Base-by-base conservation (phyloP, 2,113 vertebrate genomes). In the Takifugu bimaculatus region DNA sequence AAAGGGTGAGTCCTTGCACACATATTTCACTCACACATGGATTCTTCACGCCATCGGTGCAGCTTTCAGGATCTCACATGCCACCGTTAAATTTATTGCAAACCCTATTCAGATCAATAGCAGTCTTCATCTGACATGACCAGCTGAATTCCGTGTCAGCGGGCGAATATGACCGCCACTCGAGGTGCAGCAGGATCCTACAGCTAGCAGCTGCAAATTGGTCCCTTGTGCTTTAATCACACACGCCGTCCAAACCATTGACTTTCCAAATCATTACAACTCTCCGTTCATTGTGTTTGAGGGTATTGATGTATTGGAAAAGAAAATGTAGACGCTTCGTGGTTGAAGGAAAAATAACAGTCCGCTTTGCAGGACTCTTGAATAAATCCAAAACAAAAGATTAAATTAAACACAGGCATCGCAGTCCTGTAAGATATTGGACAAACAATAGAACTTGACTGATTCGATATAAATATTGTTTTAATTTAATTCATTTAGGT, bases 401-500 rank as follows among this genome's bases (percentile, higher is more conserved):
- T 72, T 69, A 75, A 84, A 88, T 84, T 81, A 77, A 72, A 75
- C 63, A 69, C 52, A 76, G 65, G 65, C 59, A 49, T 60, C 62
- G 65, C 29, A 64, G 63, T 50, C 42, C 54, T 60, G 68, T 75
- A 56, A 76, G 57, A 84, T 68, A 58, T 82, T 54, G 12, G 52
- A 47, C 26, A 54, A 72, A 73, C 74, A 83, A 83, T 75, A 44
- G 63, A 13, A 28, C 59, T 59, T 4, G 50, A 63, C 57, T 75
- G n/a, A 9, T 70, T 74, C 63, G 61, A 80, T 64, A 64, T 63
- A 72, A 93, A 92, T 88, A 90, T 92, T 91, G 92, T 94, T 91
- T 90, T 94, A 92, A 94, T 95, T 94, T 89, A 87, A 93, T 92
- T 95, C 93, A 97, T 94, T 50, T 93, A 93, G 90, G 88, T 92